phyloP scores from a whole-genome alignment of 2,888 invertebrate species.

The Isotomurus palustris region DNA sequence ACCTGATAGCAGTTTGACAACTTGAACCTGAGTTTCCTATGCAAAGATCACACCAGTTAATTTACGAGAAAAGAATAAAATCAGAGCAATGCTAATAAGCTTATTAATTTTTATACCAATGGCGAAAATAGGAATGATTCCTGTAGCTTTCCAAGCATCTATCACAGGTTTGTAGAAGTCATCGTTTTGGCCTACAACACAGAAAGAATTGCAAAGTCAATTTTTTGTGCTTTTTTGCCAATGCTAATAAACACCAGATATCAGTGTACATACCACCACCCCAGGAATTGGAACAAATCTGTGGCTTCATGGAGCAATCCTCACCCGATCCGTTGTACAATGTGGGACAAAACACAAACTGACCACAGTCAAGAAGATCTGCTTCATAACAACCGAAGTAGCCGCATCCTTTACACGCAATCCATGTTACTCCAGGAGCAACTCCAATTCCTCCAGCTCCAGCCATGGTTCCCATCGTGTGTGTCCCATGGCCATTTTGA shows the following conservation, averaged over 20 bases:
- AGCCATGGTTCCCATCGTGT: slow-evolving; percentile 26
- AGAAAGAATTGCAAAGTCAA: no score
- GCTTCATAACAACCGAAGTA: slow-evolving; percentile 18
- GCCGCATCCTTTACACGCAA: slow-evolving; percentile 28
- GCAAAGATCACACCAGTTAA: no score
- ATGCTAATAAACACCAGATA: no score
- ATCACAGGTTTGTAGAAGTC: slow-evolving; percentile 16
- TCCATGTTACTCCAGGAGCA: slow-evolving; percentile 22
- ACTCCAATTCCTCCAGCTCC: slow-evolving; percentile 28
- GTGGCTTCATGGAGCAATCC: slow-evolving; percentile 18
- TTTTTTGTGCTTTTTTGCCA: no score
- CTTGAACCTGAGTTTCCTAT: no score
- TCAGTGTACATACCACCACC: slow-evolving; percentile 18
- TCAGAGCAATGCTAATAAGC: no score
- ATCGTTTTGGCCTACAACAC: slow-evolving; percentile 18
- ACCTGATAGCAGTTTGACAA: slow-evolving; percentile 28
- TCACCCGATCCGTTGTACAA: neutral
- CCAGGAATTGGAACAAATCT: slow-evolving; percentile 21
- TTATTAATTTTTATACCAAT: no score
- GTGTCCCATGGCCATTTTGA: slow-evolving; percentile 24
- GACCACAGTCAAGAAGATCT: slow-evolving; percentile 24
- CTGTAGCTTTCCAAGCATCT: slow-evolving; percentile 13
- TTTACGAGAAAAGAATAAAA: no score
- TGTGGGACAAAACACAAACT: neutral
- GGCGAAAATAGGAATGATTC: slow-evolving; percentile 30